Percentiles rank a stretch among this genome's conserved stretches.
Evolutionary conservation across 1,140 invertebrate species (phyloP).

Genomic region (Sweltsa coloradensis): DNA sequence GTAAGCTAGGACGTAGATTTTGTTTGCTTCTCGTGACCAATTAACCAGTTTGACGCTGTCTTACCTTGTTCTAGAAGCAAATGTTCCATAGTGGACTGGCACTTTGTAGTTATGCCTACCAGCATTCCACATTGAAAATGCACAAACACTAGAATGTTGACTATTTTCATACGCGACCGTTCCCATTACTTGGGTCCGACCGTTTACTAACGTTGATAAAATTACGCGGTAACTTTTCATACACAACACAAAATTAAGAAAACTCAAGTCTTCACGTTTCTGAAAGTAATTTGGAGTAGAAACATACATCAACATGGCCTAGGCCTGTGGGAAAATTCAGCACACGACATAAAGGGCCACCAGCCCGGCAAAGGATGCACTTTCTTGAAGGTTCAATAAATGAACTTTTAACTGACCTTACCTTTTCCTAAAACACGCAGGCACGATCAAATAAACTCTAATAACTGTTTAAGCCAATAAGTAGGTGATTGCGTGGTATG

Average conservation of each 20-base stretch:
- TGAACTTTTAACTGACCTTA: constrained; percentile 13
- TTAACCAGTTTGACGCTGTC: constrained; percentile 5
- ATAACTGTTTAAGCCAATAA: too few species aligned
- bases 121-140: constrained; percentile 14
- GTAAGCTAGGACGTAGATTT: too few species aligned
- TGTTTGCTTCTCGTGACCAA: constrained; percentile 7
- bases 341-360: constrained; percentile 6
- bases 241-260: constrained; percentile 12
- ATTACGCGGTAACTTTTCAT: constrained; percentile 11
- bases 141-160: constrained; percentile 10
- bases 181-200: constrained; percentile 5
- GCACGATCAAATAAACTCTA: constrained; percentile 8
- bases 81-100: constrained; percentile 11
- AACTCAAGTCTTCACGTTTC: constrained; percentile 11
- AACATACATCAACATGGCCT: constrained; percentile 7
- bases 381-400: constrained; percentile 13
- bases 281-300: too few species aligned
- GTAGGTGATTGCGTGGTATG: too few species aligned
- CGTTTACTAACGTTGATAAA: constrained; percentile 1
- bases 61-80: constrained; percentile 12
- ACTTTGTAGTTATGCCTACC: constrained; percentile 13
- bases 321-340: constrained; percentile 9
- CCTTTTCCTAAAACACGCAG: constrained; percentile 12
- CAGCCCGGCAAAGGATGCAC: constrained; percentile 11
- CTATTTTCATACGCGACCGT: constrained; percentile 8